phyloP scores from a whole-genome alignment of 2,888 invertebrate genomes.

The Scotopteryx bipunctaria region DNA sequence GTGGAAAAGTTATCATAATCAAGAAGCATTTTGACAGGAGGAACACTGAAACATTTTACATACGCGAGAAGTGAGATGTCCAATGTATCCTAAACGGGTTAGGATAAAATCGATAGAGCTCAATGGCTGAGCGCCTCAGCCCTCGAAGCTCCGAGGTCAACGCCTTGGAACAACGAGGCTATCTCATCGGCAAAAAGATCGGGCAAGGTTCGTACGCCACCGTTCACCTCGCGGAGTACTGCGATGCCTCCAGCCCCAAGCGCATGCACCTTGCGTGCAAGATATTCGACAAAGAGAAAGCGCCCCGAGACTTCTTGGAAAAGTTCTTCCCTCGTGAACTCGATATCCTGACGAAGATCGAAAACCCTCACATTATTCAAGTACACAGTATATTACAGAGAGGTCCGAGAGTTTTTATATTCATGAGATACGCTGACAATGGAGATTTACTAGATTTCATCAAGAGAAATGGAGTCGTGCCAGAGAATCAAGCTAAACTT shows the following conservation, averaged over 20 bases:
- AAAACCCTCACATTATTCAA: slow-evolving; percentile 95
- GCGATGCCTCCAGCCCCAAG: slow-evolving; percentile 87
- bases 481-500: slow-evolving; percentile 90
- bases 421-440: slow-evolving; percentile 96
- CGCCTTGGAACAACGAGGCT: slow-evolving; percentile 92
- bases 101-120: slow-evolving; percentile 81
- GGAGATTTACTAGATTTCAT: slow-evolving; percentile 95
- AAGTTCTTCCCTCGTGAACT: slow-evolving; percentile 97
- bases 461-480: slow-evolving; percentile 89
- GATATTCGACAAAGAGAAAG: slow-evolving; percentile 95
- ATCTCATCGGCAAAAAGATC: slow-evolving; percentile 92
- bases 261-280: slow-evolving; percentile 93
- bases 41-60: slow-evolving; percentile 68
- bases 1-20: slow-evolving; percentile 62
- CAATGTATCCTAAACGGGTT: slow-evolving; percentile 83
- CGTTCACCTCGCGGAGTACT: slow-evolving; percentile 93
- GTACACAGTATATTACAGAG: slow-evolving; percentile 93
- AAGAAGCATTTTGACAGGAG: slow-evolving; percentile 72
- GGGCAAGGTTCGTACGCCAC: slow-evolving; percentile 96
- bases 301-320: slow-evolving; percentile 93
- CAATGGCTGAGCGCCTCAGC: slow-evolving; percentile 89
- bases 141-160: slow-evolving; percentile 92
- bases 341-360: slow-evolving; percentile 93
- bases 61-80: slow-evolving; percentile 79
- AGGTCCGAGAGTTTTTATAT: slow-evolving; percentile 92